A percentile compares a stretch with the other conserved stretches of the same genome.
Evolutionary conservation across 2,797 vertebrate species (phyloP).

Genomic region (Xiphophorus birchmanni): DNA sequence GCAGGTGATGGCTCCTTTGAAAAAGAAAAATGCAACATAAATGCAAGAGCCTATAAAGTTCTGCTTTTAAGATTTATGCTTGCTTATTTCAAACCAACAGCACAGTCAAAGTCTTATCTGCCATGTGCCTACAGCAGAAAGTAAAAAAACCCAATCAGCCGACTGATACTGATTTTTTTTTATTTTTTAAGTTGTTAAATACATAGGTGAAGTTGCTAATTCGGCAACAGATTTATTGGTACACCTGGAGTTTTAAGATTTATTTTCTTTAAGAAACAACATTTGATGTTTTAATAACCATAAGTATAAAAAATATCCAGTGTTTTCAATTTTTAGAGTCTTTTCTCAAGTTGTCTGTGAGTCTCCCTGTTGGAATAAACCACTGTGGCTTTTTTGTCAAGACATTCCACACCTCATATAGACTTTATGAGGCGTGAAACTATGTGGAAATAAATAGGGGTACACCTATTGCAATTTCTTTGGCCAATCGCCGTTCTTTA

Average conservation of each 20-base stretch:
- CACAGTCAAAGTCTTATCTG: neutral
- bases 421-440: neutral
- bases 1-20: constrained; percentile 64
- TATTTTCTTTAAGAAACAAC: neutral
- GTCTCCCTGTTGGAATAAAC: neutral
- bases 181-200: too few relatives aligned
- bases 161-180: too few relatives aligned
- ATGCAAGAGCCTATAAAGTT: neutral
- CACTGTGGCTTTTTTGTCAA: neutral
- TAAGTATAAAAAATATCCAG: neutral
- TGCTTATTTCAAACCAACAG: neutral
- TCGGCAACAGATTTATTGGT: too few relatives aligned
- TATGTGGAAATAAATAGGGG: neutral
- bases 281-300: neutral
- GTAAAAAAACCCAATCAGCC: neutral
- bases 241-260: neutral
- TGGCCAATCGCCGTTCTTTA: too few relatives aligned
- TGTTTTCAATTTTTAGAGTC: neutral
- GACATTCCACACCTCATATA: neutral
- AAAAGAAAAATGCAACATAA: constrained; percentile 31
- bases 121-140: neutral
- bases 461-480: too few relatives aligned
- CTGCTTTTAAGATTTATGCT: neutral
- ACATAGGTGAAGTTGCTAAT: too few relatives aligned
- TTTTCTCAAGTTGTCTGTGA: neutral